These are phyloP conservation scores for Scomber japonicus DNA, from an alignment of 2,113 vertebrate species.

Conservation along the genomic window DNA sequence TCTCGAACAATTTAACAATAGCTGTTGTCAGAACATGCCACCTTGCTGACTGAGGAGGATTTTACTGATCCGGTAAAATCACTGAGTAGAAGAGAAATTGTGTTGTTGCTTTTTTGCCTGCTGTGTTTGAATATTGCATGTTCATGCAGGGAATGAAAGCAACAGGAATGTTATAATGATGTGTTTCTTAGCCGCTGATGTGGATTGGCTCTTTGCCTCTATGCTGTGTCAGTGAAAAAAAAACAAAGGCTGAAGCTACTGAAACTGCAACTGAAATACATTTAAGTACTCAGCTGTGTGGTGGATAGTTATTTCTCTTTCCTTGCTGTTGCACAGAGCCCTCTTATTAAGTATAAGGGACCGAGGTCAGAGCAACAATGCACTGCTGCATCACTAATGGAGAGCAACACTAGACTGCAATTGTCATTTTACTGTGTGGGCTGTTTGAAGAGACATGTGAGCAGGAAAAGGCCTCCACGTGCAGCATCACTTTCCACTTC, in stretches of 20 bases:
- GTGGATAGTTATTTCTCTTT: neutral
- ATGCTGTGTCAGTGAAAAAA: slow-evolving; percentile 41
- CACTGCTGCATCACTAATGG: neutral
- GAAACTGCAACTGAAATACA: slow-evolving; percentile 32
- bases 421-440: slow-evolving; percentile 31
- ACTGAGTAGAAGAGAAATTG: neutral
- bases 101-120: slow-evolving; percentile 6
- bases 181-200: slow-evolving; percentile 48
- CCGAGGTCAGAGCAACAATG: slow-evolving; percentile 9
- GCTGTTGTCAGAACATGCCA: neutral
- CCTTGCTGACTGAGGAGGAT: neutral
- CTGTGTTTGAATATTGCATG: slow-evolving; percentile 10
- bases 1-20: neutral
- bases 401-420: slow-evolving; percentile 3
- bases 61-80: neutral
- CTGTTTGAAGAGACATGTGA: slow-evolving; percentile 52
- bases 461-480: slow-evolving; percentile 37
- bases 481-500: slow-evolving; percentile 31
- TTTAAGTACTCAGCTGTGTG: slow-evolving; percentile 16
- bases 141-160: neutral
- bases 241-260: slow-evolving; percentile 12
- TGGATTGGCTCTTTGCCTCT: slow-evolving; percentile 41
- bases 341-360: slow-evolving; percentile 1
- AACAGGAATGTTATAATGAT: slow-evolving; percentile 57
- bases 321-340: neutral